Evolutionary conservation across 2,113 vertebrate species (phyloP).

Genomic region (Romanogobio albipinnatus): DNA sequence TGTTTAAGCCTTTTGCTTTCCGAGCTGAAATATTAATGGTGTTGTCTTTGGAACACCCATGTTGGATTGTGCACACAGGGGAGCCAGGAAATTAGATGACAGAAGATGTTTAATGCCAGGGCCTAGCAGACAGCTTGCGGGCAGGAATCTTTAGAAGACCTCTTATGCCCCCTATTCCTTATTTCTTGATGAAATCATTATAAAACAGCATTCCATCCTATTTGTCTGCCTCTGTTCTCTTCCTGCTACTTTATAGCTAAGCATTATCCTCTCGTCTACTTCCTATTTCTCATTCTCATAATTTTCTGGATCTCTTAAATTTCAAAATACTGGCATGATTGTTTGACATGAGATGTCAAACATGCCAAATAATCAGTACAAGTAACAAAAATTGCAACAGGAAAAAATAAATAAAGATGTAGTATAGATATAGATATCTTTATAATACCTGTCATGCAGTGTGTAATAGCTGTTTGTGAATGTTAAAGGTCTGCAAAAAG

Average conservation of each 20-base stretch:
- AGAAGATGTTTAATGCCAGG: slow-evolving; percentile 31
- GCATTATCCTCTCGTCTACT: neutral
- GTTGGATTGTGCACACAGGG: slow-evolving; percentile 35
- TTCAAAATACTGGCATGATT: neutral
- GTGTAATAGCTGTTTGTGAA: too few relatives aligned
- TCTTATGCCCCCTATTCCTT: slow-evolving; percentile 10
- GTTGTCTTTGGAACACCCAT: slow-evolving; percentile 55
- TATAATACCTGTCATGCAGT: too few relatives aligned
- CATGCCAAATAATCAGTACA: neutral
- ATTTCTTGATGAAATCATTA: slow-evolving; percentile 6
- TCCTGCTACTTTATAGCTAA: slow-evolving; percentile 3
- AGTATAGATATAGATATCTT: neutral
- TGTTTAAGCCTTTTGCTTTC: slow-evolving; percentile 62
- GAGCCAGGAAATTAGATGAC: slow-evolving; percentile 39
- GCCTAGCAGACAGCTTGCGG: slow-evolving; percentile 43
- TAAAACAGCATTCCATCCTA: neutral
- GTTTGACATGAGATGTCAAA: neutral
- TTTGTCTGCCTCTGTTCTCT: neutral
- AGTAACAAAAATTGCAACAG: neutral
- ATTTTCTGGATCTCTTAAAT: neutral
- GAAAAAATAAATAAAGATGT: neutral
- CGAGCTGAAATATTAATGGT: slow-evolving; percentile 70
- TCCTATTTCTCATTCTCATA: neutral
- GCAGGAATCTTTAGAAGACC: slow-evolving; percentile 23
- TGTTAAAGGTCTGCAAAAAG: too few relatives aligned